These are phyloP conservation scores for Gorsachius goisagi DNA, from an alignment of 2,113 vertebrate genomes.

Conservation along the genomic window DNA sequence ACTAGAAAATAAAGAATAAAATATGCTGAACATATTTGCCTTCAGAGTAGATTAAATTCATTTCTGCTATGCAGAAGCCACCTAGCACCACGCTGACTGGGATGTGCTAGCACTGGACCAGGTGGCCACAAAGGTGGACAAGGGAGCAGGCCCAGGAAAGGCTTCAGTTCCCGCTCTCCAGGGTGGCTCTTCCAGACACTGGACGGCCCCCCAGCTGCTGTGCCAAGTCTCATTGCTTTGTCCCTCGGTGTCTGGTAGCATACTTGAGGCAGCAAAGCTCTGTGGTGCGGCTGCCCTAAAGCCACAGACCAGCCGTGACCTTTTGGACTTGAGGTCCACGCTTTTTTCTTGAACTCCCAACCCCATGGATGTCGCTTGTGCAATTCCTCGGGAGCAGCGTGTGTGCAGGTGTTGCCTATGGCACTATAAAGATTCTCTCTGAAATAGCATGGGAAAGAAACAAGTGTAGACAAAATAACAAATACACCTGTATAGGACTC, in stretches of 20 bases:
- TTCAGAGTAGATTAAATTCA: neutral
- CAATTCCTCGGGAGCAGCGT: neutral
- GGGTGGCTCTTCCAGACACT: neutral
- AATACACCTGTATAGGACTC: slow-evolving; percentile 38
- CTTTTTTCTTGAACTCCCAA: neutral
- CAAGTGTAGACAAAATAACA: slow-evolving; percentile 42
- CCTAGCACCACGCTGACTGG: neutral
- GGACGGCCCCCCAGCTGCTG: neutral
- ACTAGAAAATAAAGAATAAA: neutral
- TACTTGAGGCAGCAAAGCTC: fast-evolving
- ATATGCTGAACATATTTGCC: neutral
- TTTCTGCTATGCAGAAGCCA: neutral
- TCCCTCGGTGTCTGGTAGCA: fast-evolving
- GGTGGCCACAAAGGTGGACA: neutral
- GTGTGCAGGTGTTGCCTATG: neutral
- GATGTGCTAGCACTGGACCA: neutral
- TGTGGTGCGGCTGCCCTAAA: slow-evolving; percentile 5
- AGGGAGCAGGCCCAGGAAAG: neutral
- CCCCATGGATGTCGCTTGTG: fast-evolving
- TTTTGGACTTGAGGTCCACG: neutral
- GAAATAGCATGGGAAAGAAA: slow-evolving; percentile 7
- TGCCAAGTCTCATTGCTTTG: neutral
- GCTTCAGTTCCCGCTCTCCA: neutral
- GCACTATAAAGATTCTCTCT: neutral
- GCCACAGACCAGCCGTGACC: neutral